Evolutionary conservation across 1,140 invertebrate genomes (phyloP), one percentile per base, ranked within the genome.

Genomic region (Leptopilina boulardi): DNA sequence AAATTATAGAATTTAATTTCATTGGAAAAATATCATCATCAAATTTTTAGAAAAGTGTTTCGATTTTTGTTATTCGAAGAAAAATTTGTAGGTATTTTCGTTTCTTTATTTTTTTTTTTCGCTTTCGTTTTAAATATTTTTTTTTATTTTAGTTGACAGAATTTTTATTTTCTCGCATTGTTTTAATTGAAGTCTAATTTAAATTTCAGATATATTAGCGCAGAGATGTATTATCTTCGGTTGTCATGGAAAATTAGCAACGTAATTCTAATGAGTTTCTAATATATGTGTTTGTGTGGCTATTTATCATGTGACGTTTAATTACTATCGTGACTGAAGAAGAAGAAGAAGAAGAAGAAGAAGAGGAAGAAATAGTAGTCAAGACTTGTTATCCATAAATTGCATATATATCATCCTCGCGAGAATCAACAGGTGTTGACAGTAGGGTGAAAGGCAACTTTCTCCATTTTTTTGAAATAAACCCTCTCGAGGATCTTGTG

Each of bases 371-470:
- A 2, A 42, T 8, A 11, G 34, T 0, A 51, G 47, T 11, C 13
- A 54, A 18, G 56, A 59, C 56, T 59, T 59, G 21, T 23, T 59
- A 23, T 26, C 21, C 1, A 13, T 13, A 8, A 30, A 23, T 13
- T 9, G 4, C 11, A 15, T 10, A 66, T 66, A 34, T 30, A 66
- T 66, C 59, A 66, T 66, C 59, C 23, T 30, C 23, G 21, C 23
- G 21, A 66, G 23, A 66, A n/a, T 18, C 59, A n/a, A 30, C 59
- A 66, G 59, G 23, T 66, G 59, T 34, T 34, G 59, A 66, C 26
- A 66, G n/a, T n/a, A n/a, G 59, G 59, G 59, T n/a, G 59, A 66
- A 66, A 66, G 59, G 59, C 59, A 66, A 66, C 59, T 66, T 66
- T 66, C 59, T 66, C 59, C 56, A 59, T 26, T 66, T 66, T 66